Conservation (phyloP, 2,113 vertebrate species). For the Fregetta grallaria region DNA sequence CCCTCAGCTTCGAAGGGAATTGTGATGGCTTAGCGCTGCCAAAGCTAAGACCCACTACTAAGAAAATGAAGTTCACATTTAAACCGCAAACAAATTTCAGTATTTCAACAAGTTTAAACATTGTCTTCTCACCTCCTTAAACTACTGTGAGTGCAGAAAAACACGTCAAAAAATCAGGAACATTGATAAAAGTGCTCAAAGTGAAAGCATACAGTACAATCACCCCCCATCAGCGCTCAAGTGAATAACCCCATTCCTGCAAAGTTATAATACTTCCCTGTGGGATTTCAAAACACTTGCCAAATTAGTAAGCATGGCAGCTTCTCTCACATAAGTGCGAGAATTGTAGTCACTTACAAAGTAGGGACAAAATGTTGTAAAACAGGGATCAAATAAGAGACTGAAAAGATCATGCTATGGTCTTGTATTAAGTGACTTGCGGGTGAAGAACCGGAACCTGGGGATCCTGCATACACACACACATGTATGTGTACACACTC, state of each 20-base stretch:
- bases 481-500: fast-evolving
- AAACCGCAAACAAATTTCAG: not conserved
- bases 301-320: not conserved
- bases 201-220: not conserved
- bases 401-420: not conserved
- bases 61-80: not conserved
- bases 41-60: not conserved
- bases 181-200: not conserved
- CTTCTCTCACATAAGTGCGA: not conserved
- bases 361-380: not conserved
- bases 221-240: not conserved
- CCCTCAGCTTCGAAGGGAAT: not conserved
- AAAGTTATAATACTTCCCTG: not conserved
- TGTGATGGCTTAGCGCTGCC: not conserved
- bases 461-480: not conserved
- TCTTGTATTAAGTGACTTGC: not conserved
- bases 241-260: not conserved
- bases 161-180: not conserved
- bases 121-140: not conserved
- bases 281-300: not conserved
- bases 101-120: not conserved
- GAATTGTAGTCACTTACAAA: not conserved
- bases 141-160: not conserved
- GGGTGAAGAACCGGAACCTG: not conserved
- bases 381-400: not conserved